Base-by-base conservation (phyloP, 1,140 invertebrate species). In the Leptoteleia sp. region DNA sequence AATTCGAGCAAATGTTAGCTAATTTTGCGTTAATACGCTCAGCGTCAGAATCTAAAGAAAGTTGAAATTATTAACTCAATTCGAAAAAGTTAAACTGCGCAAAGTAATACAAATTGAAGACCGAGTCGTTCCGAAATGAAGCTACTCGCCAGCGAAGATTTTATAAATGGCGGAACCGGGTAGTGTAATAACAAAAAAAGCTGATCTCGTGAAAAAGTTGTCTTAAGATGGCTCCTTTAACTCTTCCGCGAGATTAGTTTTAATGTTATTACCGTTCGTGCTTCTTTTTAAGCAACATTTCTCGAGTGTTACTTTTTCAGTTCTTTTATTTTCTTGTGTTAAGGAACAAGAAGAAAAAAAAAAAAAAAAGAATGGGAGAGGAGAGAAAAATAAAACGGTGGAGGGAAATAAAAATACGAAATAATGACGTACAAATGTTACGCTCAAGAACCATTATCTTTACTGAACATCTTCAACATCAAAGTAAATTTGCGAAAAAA, bases 91-190 rank as follows among this genome's bases (percentile, higher is more conserved):
- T 68, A 33, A 55, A 55, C 61, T 25, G 13, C 33, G n/a, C 35
- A 42, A 52, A 50, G 40, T 68, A 47, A 68, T 37, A 68, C 50
- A 47, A 47, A 68, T 55, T 68, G 50, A 47, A 54, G 48, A 45
- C 29, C 9, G 22, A 43, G 27, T 45, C 12, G 27, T 68, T 35
- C 6, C 19, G 16, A 47, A 68, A 57, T 29, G 40, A 33, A 42
- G 8, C 27, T 40, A 38, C 35, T 29, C 1, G 31, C 8, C 12
- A 6, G 6, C 22, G 61, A 42, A 45, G 62, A 54, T 67, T 54
- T 67, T 54, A 54, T 45, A 54, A 67, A 67, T 54, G 38, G 15
- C 27, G 11, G 29, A 43, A 54, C 48, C 31, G 1, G 13, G 12
- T n/a, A 1, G 37, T 12, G 47, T 67, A 54, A 45, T 45, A 35